phyloP scores from a whole-genome alignment of 2,888 invertebrate genomes.

The Dasypolia templi region DNA sequence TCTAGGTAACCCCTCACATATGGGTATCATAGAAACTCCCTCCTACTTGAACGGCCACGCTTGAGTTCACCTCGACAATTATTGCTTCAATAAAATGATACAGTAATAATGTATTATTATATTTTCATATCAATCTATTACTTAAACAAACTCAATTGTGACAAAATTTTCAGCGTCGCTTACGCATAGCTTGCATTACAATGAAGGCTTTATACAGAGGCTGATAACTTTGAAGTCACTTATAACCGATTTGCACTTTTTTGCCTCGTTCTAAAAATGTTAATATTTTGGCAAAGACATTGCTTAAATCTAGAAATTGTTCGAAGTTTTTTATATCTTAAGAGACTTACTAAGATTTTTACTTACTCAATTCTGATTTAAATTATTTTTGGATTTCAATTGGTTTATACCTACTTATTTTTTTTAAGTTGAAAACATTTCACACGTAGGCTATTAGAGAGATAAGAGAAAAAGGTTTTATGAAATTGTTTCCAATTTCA shows the following conservation, averaged over 20 bases:
- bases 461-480: background rate
- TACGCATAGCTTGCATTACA: background rate
- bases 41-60: conserved; percentile 45
- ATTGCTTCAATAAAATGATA: conserved; percentile 46
- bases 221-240: background rate
- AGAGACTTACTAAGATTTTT: conserved; percentile 7
- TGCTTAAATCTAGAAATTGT: conserved; percentile 6
- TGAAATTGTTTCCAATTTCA: background rate
- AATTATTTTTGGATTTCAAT: background rate
- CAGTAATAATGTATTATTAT: background rate
- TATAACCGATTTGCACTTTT: background rate
- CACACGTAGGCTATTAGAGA: background rate
- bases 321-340: conserved; percentile 15
- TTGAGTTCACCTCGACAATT: conserved; percentile 46
- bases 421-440: background rate
- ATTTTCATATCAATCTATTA: conserved; percentile 17
- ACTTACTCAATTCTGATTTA: conserved; percentile 1
- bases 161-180: background rate
- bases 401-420: too few relatives aligned
- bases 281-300: background rate
- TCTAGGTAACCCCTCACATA: conserved; percentile 41
- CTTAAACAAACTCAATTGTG: conserved; percentile 2
- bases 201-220: background rate
- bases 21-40: conserved; percentile 59
- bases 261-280: background rate